These are phyloP conservation scores for Trisateles emortualis DNA, from an alignment of 2,888 invertebrate species.

Conservation along the genomic window DNA sequence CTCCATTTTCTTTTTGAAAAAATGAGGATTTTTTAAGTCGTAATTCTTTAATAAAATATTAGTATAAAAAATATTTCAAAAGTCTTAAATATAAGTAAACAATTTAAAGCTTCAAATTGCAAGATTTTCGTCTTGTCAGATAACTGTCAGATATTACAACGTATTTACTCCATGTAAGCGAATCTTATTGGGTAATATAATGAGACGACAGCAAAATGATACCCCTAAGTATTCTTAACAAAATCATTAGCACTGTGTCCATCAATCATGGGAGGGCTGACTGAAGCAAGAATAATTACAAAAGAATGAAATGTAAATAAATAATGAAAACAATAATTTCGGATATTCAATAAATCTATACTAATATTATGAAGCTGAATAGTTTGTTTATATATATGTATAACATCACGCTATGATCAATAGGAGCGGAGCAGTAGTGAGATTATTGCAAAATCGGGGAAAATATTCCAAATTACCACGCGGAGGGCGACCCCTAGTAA, in stretches of 20 bases:
- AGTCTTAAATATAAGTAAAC: background rate
- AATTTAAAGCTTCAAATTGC: background rate
- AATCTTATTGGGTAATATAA: slow-evolving; percentile 33
- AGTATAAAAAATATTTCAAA: too few relatives aligned
- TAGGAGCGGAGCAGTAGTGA: too few relatives aligned
- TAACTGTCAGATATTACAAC: slow-evolving; percentile 20
- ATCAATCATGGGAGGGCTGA: slow-evolving; percentile 61
- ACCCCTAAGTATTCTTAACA: slow-evolving; percentile 19
- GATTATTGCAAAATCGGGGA: too few relatives aligned
- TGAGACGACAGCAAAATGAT: slow-evolving; percentile 38
- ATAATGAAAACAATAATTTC: too few relatives aligned
- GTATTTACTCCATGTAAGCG: slow-evolving; percentile 25
- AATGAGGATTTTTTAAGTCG: too few relatives aligned
- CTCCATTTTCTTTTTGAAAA: too few relatives aligned
- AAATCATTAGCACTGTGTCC: slow-evolving; percentile 59
- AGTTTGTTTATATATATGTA: background rate
- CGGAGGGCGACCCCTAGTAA: too few relatives aligned
- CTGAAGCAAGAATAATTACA: slow-evolving; percentile 55
- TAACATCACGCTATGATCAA: too few relatives aligned
- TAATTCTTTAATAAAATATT: too few relatives aligned
- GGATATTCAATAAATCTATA: too few relatives aligned
- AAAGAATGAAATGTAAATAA: slow-evolving; percentile 42
- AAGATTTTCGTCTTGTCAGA: slow-evolving; percentile 5
- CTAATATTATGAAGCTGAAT: too few relatives aligned
- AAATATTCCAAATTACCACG: too few relatives aligned